Evolutionary conservation across 2,888 invertebrate species (phyloP), one percentile per base, ranked within the genome.

Genomic region (Temnothorax unifasciatus): DNA sequence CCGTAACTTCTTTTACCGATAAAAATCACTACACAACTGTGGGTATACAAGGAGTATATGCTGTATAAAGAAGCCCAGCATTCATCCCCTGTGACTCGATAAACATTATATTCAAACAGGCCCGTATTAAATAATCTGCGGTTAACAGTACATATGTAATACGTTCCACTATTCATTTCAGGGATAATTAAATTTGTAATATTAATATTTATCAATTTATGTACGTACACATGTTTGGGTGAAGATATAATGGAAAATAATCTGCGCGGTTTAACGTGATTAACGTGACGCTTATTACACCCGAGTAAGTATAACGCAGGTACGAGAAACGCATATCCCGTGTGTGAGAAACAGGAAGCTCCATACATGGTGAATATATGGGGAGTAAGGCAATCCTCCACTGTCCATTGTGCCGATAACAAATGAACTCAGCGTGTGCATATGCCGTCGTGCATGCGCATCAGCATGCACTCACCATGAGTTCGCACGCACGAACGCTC

Each of bases 401-500:
- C 50, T 69, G 61, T 75, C 79, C 75, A 71, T 85, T 79, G 82
- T 68, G 52, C 64, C 82, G 83, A 86, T 77, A 88, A 86, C 86
- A 88, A 90, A 88, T 87, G 87, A 87, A 86, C 85, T 86, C 76
- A 66, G 79, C 68, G 61, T 82, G 66, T 71, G 82, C 29, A 63
- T 61, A 83, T 44, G 75, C 59, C 68, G 44, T 21, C n/a, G n/a
- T 61, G 64, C 50, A 47, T 57, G 73, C 61, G 57, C 82, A 69
- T 59, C 52, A 68, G 83, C 47, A 47, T 73, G 71, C 52, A 73
- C 75, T 59, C 25, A 66, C 68, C 57, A 77, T 57, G 54, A 52
- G 54, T 63, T 29, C 52, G 47, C 71, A 83, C 79, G 88, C 88
- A 88, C 84, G 86, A 85, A 21, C 75, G 82, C 57, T 54, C 68